These are phyloP conservation scores for Globia sparganii DNA, from an alignment of 2,888 invertebrate species.

Conservation along the genomic window DNA sequence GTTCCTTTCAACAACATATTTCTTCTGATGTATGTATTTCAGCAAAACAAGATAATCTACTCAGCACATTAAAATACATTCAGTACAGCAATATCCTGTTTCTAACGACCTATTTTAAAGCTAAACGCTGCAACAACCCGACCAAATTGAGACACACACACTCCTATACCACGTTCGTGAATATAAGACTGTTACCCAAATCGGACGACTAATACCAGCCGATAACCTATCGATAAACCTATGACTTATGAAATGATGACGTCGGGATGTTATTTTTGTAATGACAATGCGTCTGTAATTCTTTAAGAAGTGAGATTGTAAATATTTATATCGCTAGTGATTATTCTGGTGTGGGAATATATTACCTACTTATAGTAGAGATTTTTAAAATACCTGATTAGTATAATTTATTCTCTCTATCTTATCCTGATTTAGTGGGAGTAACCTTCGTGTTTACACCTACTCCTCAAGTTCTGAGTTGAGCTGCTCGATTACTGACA, in stretches of 20 bases:
- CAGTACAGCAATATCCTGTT: constrained; percentile 53
- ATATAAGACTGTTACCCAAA: neutral
- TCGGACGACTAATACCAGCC: constrained; percentile 27
- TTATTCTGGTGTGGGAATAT: constrained; percentile 1
- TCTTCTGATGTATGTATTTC: neutral
- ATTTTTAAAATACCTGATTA: neutral
- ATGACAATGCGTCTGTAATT: constrained; percentile 36
- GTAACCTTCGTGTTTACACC: neutral
- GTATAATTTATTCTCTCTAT: neutral
- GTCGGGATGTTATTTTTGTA: constrained; percentile 53
- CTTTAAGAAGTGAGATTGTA: neutral
- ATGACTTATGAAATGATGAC: constrained; percentile 49
- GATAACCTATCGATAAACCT: constrained; percentile 64
- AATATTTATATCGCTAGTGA: constrained; percentile 31
- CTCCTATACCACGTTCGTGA: neutral
- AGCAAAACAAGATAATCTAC: constrained; percentile 1
- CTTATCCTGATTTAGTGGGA: neutral
- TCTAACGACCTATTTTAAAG: constrained; percentile 51
- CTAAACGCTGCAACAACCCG: constrained; percentile 22
- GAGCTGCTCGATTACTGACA: neutral
- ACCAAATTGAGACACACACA: constrained; percentile 25
- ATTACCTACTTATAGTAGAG: neutral
- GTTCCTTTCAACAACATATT: neutral
- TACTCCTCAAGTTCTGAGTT: neutral
- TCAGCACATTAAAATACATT: constrained; percentile 8